phyloP scores from a whole-genome alignment of 2,797 vertebrate species.

The Rhinophrynus dorsalis region DNA sequence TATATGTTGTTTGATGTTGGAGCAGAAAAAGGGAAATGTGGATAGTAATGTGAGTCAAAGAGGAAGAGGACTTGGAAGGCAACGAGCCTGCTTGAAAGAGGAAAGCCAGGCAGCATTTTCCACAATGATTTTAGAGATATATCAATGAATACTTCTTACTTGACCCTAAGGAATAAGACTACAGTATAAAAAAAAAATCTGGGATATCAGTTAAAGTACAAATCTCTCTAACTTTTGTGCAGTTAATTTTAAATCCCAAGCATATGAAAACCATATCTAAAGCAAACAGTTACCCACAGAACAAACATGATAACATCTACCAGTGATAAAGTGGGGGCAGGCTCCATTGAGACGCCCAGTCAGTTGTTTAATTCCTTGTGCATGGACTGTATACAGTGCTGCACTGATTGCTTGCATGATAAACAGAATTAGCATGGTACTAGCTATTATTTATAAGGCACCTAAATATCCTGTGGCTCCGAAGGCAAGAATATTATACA shows the following conservation, averaged over 20 bases:
- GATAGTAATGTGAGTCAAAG: slow-evolving; percentile 66
- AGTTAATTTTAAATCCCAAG: slow-evolving; percentile 4
- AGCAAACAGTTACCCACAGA: neutral
- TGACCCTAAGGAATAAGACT: slow-evolving; percentile 53
- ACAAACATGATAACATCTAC: neutral
- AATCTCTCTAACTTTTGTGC: slow-evolving; percentile 30
- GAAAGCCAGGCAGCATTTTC: slow-evolving; percentile 59
- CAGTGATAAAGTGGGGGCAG: too few species aligned
- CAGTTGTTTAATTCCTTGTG: too few species aligned
- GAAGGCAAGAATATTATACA: too few species aligned
- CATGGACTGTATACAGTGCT: too few species aligned
- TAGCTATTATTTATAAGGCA: too few species aligned
- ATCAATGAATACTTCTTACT: slow-evolving; percentile 56
- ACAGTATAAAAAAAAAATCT: slow-evolving; percentile 52
- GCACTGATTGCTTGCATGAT: too few species aligned
- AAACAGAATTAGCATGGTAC: too few species aligned
- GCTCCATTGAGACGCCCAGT: too few species aligned
- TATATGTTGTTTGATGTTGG: slow-evolving; percentile 76
- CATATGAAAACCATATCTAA: neutral
- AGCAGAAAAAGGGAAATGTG: slow-evolving; percentile 66
- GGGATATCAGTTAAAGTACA: slow-evolving; percentile 55
- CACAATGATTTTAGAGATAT: slow-evolving; percentile 62
- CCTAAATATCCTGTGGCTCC: too few species aligned
- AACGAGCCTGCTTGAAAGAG: slow-evolving; percentile 60
- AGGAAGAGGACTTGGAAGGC: slow-evolving; percentile 67